Base-by-base conservation (phyloP, 2,797 vertebrate genomes). In the Channa striata region DNA sequence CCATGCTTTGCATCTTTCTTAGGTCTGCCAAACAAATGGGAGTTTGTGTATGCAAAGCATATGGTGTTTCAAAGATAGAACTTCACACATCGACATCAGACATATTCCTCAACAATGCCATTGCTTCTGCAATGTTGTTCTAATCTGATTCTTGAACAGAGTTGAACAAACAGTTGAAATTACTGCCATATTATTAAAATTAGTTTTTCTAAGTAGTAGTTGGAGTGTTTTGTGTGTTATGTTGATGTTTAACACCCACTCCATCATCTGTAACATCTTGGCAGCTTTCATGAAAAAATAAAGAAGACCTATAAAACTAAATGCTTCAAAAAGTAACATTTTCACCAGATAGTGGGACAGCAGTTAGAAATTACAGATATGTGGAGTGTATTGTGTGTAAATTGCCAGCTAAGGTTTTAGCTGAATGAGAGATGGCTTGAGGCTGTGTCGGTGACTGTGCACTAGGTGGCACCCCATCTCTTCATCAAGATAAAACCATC, bases 391-490 rank as follows among this genome's bases (percentile, higher is more conserved):
- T 36, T 21, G 23, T 44, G 11, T 61, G 49, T 51, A 59, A 54
- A 62, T 16, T 8, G 20, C 9, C 11, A 53, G 43, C 8, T 58
- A 77, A 51, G 46, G 17, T 20, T 63, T 68, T 10, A 53, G 3
- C 48, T 40, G 19, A 71, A 33, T 21, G 33, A 16, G 20, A 19
- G 14, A 30, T 0, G 11, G 2, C 50, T 65, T 3, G 36, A 65
- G 50, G 82, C 62, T 72, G 59, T 91, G 65, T 67, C 88, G 14
- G 44, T 17, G 20, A 37, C 60, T 59, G 77, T 72, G 66, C 94
- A 94, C 94, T 95, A 94, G 94, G 93, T 94, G 94, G 93, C 84
- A 91, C 93, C 87, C 93, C 90, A 81, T 87, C 88, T 93, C 94
- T 94, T 94, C 67, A 81, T 37, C 77, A 87, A 58, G 69, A 78